A percentile compares a stretch with the other conserved stretches of the same genome.
These are phyloP conservation scores for Creontiades dilutus DNA, from an alignment of 2,888 invertebrate species.

Conservation along the genomic window DNA sequence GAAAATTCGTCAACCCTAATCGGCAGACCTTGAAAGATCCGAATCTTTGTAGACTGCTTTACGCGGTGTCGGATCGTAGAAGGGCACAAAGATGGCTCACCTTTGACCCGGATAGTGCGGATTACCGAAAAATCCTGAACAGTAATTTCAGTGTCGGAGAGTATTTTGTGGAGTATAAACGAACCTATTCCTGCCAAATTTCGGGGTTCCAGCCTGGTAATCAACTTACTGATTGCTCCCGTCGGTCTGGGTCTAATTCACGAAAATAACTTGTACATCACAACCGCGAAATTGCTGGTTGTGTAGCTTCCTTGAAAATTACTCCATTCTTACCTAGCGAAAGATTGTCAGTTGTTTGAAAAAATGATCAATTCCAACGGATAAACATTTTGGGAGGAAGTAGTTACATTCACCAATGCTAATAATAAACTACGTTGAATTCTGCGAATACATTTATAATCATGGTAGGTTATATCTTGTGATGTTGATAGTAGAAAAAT, in stretches of 20 bases:
- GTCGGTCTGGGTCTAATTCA: background rate
- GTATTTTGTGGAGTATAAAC: slow-evolving; percentile 1
- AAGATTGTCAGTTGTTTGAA: no score
- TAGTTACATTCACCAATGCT: no score
- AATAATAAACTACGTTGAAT: no score
- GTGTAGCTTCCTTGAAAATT: no score
- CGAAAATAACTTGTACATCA: background rate
- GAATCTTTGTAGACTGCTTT: background rate
- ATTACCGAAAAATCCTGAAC: background rate
- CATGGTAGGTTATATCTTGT: no score
- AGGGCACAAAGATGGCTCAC: background rate
- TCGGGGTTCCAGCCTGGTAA: background rate
- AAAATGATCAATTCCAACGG: no score
- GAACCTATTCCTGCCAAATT: slow-evolving; percentile 5
- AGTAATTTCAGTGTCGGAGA: background rate
- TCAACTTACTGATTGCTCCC: slow-evolving; percentile 21
- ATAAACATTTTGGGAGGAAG: no score
- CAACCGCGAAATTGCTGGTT: background rate
- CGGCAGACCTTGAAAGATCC: background rate
- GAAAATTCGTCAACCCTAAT: background rate
- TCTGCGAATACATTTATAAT: no score
- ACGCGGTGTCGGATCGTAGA: background rate
- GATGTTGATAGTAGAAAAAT: no score
- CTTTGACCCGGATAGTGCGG: slow-evolving; percentile 2
- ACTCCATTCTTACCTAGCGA: no score